Base-by-base conservation (phyloP, 2,113 vertebrate species). In the Mesembrinibis cayennensis region DNA sequence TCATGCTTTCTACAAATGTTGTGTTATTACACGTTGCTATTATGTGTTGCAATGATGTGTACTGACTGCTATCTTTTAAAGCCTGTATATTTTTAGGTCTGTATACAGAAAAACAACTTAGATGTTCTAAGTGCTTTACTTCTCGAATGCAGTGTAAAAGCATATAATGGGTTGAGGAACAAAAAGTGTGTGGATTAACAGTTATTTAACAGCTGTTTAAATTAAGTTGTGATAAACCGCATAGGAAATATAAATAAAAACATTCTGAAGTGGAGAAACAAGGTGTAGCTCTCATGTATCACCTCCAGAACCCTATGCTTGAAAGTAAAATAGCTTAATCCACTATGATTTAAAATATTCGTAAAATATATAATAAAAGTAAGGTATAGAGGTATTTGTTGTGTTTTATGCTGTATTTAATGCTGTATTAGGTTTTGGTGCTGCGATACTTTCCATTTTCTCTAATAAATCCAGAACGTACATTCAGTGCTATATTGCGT, bases 401-500 rank as follows among this genome's bases (percentile, higher is more conserved):
- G 66, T 89, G 74, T 61, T 93, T 91, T 78, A 89, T 90, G 67
- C 83, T 90, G 82, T 88, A 25, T 93, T 94, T 93, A 96, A 94
- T 3, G 23, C 88, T 70, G 20, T 93, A 23, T 91, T 91, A 84
- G 86, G 52, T 67, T 92, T 89, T 89, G 90, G 61, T 89, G 80
- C 80, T 82, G 80, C 63, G 71, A 27, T 56, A 53, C 63, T 90
- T 94, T 55, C 29, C 44, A 67, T 95, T 93, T 95, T 78, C 88
- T 72, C 69, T 88, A 89, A 89, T 95, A 95, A 92, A 96, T 91
- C 72, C 94, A 69, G 90, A 89, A 63, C 50, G 85, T 83, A 50
- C 79, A 27, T 92, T 92, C 53, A 62, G 52, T 74, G 87, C 86
- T 95, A 2, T 74, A 67, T 40, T 93, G 77, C 83, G 56, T 95